Base-by-base conservation (phyloP, 2,113 vertebrate species). In the Seriola quinqueradiata region DNA sequence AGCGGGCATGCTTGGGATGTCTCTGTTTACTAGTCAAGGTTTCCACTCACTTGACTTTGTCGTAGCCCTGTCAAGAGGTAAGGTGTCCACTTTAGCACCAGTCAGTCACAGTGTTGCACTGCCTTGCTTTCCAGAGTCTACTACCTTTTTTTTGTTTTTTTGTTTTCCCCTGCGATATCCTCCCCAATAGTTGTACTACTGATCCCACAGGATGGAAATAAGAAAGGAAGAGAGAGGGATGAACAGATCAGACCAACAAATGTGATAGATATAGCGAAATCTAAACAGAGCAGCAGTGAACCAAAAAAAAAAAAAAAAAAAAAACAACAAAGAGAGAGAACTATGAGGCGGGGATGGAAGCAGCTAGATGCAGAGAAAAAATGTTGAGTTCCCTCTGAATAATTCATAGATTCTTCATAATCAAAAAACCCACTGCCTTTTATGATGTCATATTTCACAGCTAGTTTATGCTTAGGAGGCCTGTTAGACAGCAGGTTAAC, bases 371-470 rank as follows among this genome's bases (percentile, higher is more conserved):
- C 61, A n/a, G 23, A 54, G 64, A 46, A 57, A 81, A 59, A 82
- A 81, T 67, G 63, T 63, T 64, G 50, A 58, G 74, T 72, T 25
- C 34, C 55, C 44, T 46, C 50, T 94, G 79, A 93, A 91, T 91
- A 82, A 93, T 92, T 91, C 88, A 92, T 70, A 81, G 72, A 28
- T 86, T 75, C 50, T 69, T 80, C 68, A 87, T 90, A 70, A 92
- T 92, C 68, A 48, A 85, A 90, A 90, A 90, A 90, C 54, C 72
- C 63, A 69, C 77, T 78, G 64, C 63, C 61, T 87, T 94, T 92
- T 90, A 92, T 87, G 81, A 87, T 86, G 73, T 82, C 50, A 76
- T 90, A 89, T 89, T 89, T 93, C 85, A 91, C 16, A 75, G 81
- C 74, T 79, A 70, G 82, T 70, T 88, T 83, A 70, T 65, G 75